phyloP scores from a whole-genome alignment of 1,140 invertebrate genomes.

The Drosophila serrata region DNA sequence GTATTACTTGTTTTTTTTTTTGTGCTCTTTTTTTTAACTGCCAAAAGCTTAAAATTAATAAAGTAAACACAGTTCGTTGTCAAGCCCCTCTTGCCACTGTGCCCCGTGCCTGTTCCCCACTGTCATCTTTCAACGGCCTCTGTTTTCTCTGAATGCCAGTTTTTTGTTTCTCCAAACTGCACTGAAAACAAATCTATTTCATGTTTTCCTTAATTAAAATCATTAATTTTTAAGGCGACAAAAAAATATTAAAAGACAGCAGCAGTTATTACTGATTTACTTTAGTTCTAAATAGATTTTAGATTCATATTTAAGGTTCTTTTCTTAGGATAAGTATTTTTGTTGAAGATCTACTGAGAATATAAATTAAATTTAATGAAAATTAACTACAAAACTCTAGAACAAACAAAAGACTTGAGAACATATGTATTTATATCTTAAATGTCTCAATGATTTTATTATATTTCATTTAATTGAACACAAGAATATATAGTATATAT shows the following conservation, averaged over 20 bases:
- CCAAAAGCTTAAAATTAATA: slow-evolving; percentile 82
- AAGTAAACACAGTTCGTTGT: slow-evolving; percentile 73
- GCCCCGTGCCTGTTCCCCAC: slow-evolving; percentile 6
- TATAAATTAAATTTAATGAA: no score
- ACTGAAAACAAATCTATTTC: slow-evolving; percentile 4
- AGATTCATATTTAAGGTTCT: neutral
- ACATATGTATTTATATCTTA: no score
- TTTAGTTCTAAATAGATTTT: neutral
- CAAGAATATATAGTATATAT: no score
- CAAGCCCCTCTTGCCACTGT: slow-evolving; percentile 10
- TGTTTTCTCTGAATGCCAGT: slow-evolving; percentile 31
- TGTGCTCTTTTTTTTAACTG: slow-evolving; percentile 66
- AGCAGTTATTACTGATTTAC: neutral
- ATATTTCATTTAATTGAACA: no score
- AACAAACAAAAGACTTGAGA: no score
- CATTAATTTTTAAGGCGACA: neutral
- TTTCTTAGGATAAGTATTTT: neutral
- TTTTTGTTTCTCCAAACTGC: slow-evolving; percentile 20
- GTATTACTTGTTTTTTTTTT: slow-evolving; percentile 30
- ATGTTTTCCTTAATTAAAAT: neutral
- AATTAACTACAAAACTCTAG: no score
- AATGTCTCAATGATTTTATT: no score
- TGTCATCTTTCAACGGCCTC: slow-evolving; percentile 14
- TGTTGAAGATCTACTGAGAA: no score
- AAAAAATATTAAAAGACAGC: no score